Conservation (phyloP, 2,797 vertebrate genomes). For the Tachyglossus aculeatus region DNA sequence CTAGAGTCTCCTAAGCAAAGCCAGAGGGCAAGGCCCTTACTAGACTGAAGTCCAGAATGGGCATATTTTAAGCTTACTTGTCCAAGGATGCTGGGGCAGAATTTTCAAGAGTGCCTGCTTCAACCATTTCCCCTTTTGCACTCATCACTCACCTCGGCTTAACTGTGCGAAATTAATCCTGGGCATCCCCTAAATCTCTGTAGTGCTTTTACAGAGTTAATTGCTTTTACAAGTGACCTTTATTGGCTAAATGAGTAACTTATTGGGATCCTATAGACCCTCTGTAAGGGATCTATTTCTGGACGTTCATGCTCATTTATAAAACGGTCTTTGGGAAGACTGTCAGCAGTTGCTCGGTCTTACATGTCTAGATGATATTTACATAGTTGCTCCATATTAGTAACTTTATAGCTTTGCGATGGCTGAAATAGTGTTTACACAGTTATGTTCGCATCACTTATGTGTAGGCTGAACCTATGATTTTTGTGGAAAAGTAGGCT, state of each 20-base stretch:
- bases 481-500: no score
- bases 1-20: no score
- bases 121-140: no score
- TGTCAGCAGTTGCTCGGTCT: rapidly evolving
- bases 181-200: neutral
- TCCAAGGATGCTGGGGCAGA: no score
- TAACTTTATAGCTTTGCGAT: neutral
- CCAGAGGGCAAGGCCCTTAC: no score
- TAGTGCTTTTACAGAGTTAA: slow-evolving; percentile 1
- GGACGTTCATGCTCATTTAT: slow-evolving; percentile 4
- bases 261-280: neutral
- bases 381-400: neutral
- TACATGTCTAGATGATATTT: neutral
- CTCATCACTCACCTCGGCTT: no score
- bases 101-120: no score
- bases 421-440: no score
- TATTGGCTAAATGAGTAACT: neutral
- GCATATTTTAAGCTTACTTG: no score
- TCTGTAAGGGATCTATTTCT: neutral
- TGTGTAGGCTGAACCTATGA: no score
- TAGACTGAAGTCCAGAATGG: no score
- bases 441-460: no score
- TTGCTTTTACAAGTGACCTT: slow-evolving; percentile 22
- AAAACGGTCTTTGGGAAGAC: neutral
- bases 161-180: slow-evolving; percentile 8